phyloP scores from a whole-genome alignment of 2,888 invertebrate species.

The Nomada flava region DNA sequence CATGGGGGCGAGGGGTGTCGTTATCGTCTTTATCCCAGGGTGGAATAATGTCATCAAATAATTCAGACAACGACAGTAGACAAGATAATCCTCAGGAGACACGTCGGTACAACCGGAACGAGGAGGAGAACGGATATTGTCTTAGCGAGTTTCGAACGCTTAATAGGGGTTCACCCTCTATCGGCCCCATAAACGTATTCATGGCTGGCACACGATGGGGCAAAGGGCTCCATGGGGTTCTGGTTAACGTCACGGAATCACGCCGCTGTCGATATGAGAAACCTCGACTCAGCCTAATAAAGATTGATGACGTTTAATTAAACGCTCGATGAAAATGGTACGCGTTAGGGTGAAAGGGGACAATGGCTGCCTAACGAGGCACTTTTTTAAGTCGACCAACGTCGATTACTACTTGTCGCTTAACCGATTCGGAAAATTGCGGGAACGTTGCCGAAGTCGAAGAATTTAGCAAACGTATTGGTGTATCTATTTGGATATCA shows the following conservation, averaged over 20 bases:
- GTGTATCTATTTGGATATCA: too few species aligned
- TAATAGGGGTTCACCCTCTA: constrained; percentile 64
- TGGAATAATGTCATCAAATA: constrained; percentile 65
- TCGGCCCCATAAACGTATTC: constrained; percentile 79
- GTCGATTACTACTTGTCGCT: constrained; percentile 39
- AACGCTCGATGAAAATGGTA: constrained; percentile 76
- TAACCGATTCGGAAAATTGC: too few species aligned
- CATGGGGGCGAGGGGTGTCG: background rate
- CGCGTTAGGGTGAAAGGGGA: constrained; percentile 42
- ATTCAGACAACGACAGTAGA: constrained; percentile 52
- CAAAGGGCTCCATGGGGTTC: constrained; percentile 63
- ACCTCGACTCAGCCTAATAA: constrained; percentile 78
- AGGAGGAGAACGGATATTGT: constrained; percentile 69
- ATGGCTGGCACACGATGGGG: constrained; percentile 63
- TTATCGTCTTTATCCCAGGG: background rate
- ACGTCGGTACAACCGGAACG: constrained; percentile 43
- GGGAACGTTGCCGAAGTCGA: too few species aligned
- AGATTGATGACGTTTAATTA: constrained; percentile 83
- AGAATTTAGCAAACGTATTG: too few species aligned
- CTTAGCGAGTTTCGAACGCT: constrained; percentile 69
- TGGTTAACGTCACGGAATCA: constrained; percentile 80
- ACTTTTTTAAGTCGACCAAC: constrained; percentile 62
- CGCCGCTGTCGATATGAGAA: constrained; percentile 79
- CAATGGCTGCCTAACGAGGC: constrained; percentile 62
- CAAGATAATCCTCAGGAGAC: constrained; percentile 63